Percentiles rank a stretch among this genome's conserved stretches.
phyloP scores from a whole-genome alignment of 2,113 vertebrate genomes.

The Tauraco erythrolophus region DNA sequence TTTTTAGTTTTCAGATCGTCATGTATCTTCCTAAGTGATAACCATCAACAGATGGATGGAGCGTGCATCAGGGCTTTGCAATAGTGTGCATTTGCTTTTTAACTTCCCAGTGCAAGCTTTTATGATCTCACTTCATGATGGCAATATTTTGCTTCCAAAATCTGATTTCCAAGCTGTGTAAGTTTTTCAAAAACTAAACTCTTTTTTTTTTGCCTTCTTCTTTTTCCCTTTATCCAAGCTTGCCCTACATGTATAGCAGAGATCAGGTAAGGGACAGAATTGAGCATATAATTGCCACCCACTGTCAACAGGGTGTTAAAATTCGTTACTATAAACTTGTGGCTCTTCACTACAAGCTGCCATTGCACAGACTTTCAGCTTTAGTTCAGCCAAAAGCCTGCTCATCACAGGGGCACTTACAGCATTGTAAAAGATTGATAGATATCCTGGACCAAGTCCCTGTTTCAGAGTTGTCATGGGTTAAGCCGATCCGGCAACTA shows the following conservation, averaged over 20 bases:
- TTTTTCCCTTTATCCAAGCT: background rate
- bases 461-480: too few species aligned
- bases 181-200: background rate
- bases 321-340: background rate
- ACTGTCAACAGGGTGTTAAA: background rate
- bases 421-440: background rate
- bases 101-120: background rate
- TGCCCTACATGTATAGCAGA: background rate
- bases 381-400: background rate
- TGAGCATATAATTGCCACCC: background rate
- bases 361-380: background rate
- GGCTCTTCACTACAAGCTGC: background rate
- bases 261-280: background rate
- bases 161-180: background rate
- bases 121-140: background rate
- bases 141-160: background rate
- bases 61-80: background rate
- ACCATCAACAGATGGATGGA: conserved; percentile 57
- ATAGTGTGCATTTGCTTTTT: background rate
- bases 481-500: too few species aligned
- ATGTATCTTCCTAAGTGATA: conserved; percentile 48
- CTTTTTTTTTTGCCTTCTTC: fast-evolving
- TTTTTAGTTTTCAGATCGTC: conserved; percentile 36
- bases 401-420: background rate
- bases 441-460: background rate